Conservation (phyloP, 2,113 vertebrate species). For the Ahaetulla prasina region DNA sequence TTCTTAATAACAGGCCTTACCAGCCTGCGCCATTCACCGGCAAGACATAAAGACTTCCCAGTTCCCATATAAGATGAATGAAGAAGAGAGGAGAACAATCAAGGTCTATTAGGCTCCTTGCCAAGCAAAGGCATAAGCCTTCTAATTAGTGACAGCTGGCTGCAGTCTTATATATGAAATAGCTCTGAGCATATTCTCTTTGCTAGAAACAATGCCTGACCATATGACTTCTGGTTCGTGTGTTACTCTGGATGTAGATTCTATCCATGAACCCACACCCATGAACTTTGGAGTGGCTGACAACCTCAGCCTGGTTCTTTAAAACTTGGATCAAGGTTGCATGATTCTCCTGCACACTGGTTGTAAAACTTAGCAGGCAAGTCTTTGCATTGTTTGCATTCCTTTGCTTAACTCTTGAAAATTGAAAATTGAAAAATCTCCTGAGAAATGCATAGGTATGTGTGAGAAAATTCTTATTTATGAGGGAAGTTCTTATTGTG, state of each 20-base stretch:
- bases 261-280: neutral
- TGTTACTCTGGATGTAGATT: neutral
- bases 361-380: neutral
- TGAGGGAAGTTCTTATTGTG: neutral
- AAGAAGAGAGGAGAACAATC: neutral
- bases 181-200: neutral
- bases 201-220: neutral
- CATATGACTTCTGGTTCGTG: neutral
- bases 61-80: neutral
- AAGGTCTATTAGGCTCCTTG: neutral
- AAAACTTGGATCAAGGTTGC: neutral
- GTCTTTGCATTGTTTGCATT: neutral
- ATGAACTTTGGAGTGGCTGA: neutral
- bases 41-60: neutral
- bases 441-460: neutral
- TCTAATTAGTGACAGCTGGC: neutral
- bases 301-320: neutral
- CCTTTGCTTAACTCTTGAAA: neutral
- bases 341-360: neutral
- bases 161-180: neutral
- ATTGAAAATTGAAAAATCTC: neutral
- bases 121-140: neutral
- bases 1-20: too few relatives aligned
- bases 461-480: neutral
- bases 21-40: too few relatives aligned